These are phyloP conservation scores for Bombyx huttoni DNA, from an alignment of 2,888 invertebrate genomes.

Conservation along the genomic window DNA sequence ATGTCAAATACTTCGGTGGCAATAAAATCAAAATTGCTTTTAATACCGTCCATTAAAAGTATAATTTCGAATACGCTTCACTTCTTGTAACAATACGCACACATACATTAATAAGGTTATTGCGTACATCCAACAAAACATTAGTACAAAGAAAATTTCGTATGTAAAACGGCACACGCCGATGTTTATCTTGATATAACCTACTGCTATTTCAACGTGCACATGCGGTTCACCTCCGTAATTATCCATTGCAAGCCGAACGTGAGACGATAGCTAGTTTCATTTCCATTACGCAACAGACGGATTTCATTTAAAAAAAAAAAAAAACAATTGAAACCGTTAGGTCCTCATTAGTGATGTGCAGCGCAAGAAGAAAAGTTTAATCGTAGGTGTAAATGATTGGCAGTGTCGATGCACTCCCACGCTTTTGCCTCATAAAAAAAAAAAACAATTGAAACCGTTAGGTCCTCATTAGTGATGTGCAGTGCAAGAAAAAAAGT, in stretches of 20 bases:
- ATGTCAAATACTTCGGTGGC: too few species aligned
- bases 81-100: neutral
- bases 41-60: too few species aligned
- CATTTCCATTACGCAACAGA: constrained; percentile 18
- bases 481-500: constrained; percentile 25
- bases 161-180: neutral
- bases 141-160: neutral
- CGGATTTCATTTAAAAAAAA: constrained; percentile 12
- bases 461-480: constrained; percentile 15
- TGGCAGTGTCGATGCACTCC: constrained; percentile 32
- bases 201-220: neutral
- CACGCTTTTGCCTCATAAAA: constrained; percentile 40
- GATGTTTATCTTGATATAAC: neutral
- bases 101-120: neutral
- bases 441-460: constrained; percentile 19
- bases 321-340: constrained; percentile 19
- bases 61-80: too few species aligned
- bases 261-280: neutral
- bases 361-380: constrained; percentile 25
- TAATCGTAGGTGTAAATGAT: constrained; percentile 21
- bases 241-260: constrained; percentile 8
- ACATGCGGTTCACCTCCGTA: constrained; percentile 8
- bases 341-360: constrained; percentile 16
- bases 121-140: neutral
- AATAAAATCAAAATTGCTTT: too few species aligned